A percentile compares a stretch with the other conserved stretches of the same genome.
Conservation (phyloP, 1,140 invertebrate species). For the Aphidius ervi region DNA sequence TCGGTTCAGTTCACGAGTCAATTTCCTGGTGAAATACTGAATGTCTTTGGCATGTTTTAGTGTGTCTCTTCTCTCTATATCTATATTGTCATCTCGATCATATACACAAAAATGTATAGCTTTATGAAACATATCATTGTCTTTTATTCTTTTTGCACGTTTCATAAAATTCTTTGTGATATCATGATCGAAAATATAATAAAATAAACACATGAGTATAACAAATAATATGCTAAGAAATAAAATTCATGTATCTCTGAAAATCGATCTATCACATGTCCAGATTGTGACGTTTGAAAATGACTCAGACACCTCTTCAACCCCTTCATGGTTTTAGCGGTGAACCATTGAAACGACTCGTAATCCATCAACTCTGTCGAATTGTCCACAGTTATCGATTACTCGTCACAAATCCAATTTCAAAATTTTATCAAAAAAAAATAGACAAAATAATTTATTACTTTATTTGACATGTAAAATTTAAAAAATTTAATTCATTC, state of each 20-base stretch:
- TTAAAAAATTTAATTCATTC: no score
- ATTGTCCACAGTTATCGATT: conserved; percentile 7
- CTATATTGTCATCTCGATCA: not conserved
- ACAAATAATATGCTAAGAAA: conserved; percentile 1
- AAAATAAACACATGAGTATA: no score
- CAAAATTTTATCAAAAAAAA: no score
- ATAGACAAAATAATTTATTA: no score
- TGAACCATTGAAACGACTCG: conserved; percentile 4
- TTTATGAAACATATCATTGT: no score
- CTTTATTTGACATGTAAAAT: no score
- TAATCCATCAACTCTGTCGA: conserved; percentile 12
- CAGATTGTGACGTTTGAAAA: conserved; percentile 10
- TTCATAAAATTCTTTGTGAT: no score
- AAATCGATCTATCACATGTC: conserved; percentile 19
- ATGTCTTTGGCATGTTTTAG: conserved; percentile 1
- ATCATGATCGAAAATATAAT: no score
- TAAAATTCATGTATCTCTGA: conserved; percentile 8
- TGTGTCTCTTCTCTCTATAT: conserved; percentile 1
- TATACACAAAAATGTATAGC: no score
- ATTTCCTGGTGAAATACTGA: conserved; percentile 26
- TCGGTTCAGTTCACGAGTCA: conserved; percentile 15
- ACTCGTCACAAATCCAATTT: conserved; percentile 3
- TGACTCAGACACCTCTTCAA: conserved; percentile 13
- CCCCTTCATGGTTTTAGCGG: not conserved
- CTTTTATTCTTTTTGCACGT: no score